phyloP scores from a whole-genome alignment of 2,113 vertebrate genomes.

The Neodon shergylaensis region DNA sequence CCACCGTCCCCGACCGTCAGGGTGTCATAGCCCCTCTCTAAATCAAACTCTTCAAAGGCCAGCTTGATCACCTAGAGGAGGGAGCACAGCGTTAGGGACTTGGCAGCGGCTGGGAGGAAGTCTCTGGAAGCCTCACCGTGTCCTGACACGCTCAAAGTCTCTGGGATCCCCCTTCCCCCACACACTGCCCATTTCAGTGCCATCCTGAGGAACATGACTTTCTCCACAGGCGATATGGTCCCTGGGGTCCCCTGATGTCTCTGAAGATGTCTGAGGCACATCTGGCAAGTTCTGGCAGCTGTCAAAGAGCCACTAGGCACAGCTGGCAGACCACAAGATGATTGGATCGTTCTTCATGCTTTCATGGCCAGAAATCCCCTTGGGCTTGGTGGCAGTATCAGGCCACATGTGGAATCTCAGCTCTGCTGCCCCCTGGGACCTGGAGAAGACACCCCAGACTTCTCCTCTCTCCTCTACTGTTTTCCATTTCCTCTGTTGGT shows the following conservation, averaged over 20 bases:
- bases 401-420: constrained; percentile 51
- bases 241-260: constrained; percentile 38
- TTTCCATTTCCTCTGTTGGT: neutral
- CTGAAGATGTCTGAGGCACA: constrained; percentile 55
- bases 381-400: neutral
- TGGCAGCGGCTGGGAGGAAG: neutral
- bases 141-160: neutral
- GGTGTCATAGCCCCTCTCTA: constrained; percentile 99
- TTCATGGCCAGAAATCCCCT: neutral
- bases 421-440: neutral
- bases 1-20: constrained; percentile 96
- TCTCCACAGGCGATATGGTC: neutral
- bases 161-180: neutral
- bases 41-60: constrained; percentile 98
- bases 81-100: constrained; percentile 47
- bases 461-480: neutral
- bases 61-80: constrained; percentile 96
- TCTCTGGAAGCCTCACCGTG: neutral
- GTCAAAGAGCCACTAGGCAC: constrained; percentile 60
- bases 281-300: constrained; percentile 44
- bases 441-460: neutral
- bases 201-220: neutral
- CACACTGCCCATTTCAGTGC: neutral
- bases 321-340: constrained; percentile 40
- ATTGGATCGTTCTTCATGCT: constrained; percentile 48